Conservation (phyloP, 1,140 invertebrate genomes). For the Agrilus planipennis region DNA sequence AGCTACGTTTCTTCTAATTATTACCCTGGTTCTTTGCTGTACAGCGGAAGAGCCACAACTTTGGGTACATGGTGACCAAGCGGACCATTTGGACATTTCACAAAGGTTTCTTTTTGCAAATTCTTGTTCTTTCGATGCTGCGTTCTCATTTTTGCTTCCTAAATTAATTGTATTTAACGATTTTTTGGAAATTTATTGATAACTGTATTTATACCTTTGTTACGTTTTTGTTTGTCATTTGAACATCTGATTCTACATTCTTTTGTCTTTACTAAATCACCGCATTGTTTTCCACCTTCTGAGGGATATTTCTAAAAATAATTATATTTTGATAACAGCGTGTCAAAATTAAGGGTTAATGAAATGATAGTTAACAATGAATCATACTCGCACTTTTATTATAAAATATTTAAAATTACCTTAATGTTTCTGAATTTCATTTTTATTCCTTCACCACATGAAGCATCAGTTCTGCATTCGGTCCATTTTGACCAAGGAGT, state of each 20-base stretch:
- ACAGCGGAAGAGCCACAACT: conserved; percentile 41
- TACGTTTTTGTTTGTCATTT: too few relatives aligned
- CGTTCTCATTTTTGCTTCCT: too few relatives aligned
- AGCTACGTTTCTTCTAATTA: conserved; percentile 28
- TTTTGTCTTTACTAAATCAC: conserved; percentile 40
- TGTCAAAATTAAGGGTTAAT: too few relatives aligned
- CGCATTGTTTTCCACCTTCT: conserved; percentile 59
- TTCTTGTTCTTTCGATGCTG: too few relatives aligned
- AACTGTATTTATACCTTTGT: too few relatives aligned
- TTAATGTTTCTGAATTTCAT: conserved; percentile 34
- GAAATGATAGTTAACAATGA: too few relatives aligned
- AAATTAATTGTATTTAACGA: too few relatives aligned
- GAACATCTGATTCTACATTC: conserved; percentile 35
- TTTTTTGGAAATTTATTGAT: too few relatives aligned
- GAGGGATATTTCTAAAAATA: too few relatives aligned
- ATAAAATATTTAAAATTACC: conserved; percentile 22
- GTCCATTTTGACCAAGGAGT: conserved; percentile 50
- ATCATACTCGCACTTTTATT: too few relatives aligned
- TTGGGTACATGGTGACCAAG: conserved; percentile 47
- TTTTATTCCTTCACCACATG: conserved; percentile 45
- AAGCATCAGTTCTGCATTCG: conserved; percentile 39
- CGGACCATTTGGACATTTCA: conserved; percentile 45
- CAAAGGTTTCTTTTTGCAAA: too few relatives aligned
- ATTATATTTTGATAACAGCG: too few relatives aligned
- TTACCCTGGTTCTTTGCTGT: conserved; percentile 36